A percentile compares a stretch with the other conserved stretches of the same genome.
These are phyloP conservation scores for Thymelicus acteon DNA, from an alignment of 2,888 invertebrate species.

Conservation along the genomic window DNA sequence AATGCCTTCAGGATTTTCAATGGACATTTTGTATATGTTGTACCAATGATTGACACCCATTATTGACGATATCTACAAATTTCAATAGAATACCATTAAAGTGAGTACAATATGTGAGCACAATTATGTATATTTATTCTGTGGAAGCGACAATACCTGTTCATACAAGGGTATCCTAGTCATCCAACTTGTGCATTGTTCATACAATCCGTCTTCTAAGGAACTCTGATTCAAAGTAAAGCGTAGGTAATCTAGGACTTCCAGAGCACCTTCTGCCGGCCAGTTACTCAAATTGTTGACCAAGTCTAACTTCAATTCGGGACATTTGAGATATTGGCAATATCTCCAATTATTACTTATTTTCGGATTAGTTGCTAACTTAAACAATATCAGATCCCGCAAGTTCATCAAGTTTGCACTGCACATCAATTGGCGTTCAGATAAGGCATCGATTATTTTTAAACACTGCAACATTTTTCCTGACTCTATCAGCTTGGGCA, in stretches of 20 bases:
- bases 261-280: slow-evolving; percentile 83
- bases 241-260: slow-evolving; percentile 79
- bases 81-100: neutral
- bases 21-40: slow-evolving; percentile 82
- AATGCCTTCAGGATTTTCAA: slow-evolving; percentile 80
- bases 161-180: slow-evolving; percentile 87
- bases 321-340: slow-evolving; percentile 79
- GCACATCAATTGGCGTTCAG: slow-evolving; percentile 81
- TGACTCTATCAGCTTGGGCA: slow-evolving; percentile 73
- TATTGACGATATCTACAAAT: slow-evolving; percentile 80
- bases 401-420: slow-evolving; percentile 83
- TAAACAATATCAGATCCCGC: slow-evolving; percentile 85
- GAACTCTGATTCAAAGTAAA: slow-evolving; percentile 66
- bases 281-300: slow-evolving; percentile 82
- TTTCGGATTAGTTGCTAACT: slow-evolving; percentile 81
- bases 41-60: slow-evolving; percentile 86
- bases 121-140: neutral
- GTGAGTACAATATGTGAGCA: neutral
- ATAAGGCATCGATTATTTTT: slow-evolving; percentile 83
- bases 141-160: slow-evolving; percentile 66
- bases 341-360: slow-evolving; percentile 78
- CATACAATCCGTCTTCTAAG: slow-evolving; percentile 70
- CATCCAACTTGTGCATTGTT: slow-evolving; percentile 83
- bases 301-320: slow-evolving; percentile 77
- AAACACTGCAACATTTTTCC: slow-evolving; percentile 79